Percentiles rank a stretch among this genome's conserved stretches.
These are phyloP conservation scores for Callyntrura guangdongensis DNA, from an alignment of 2,888 invertebrate species.

Conservation along the genomic window DNA sequence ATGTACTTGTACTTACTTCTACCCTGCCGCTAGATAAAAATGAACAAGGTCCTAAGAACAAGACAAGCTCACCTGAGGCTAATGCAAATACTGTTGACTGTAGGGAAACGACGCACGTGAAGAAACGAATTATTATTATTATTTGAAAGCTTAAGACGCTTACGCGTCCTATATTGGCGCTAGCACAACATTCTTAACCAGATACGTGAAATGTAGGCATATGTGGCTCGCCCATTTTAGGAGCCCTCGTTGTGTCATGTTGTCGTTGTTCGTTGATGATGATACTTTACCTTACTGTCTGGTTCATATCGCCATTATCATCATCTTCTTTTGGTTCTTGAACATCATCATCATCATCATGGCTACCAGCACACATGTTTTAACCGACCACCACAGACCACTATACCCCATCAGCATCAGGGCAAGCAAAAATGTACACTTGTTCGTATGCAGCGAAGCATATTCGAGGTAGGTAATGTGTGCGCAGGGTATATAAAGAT, in stretches of 20 bases:
- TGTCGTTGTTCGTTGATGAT: neutral
- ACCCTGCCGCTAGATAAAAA: neutral
- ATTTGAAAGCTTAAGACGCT: neutral
- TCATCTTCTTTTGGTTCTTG: neutral
- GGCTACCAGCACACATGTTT: slow-evolving; percentile 28
- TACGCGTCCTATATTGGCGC: neutral
- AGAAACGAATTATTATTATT: neutral
- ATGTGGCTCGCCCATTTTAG: neutral
- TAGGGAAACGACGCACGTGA: neutral
- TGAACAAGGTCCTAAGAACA: neutral
- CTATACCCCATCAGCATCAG: neutral
- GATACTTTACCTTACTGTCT: slow-evolving; percentile 13
- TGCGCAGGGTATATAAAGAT: neutral
- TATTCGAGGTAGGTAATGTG: neutral
- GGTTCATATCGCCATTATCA: slow-evolving; percentile 10
- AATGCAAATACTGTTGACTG: slow-evolving; percentile 22
- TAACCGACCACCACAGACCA: neutral
- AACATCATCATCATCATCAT: slow-evolving; percentile 13
- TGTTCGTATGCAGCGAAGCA: neutral
- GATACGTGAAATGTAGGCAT: neutral
- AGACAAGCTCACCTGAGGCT: slow-evolving; percentile 43
- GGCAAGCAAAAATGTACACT: neutral
- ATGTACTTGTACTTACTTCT: too few species aligned
- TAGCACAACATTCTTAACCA: too few species aligned
- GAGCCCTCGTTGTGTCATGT: neutral